Percentiles rank a stretch among this genome's conserved stretches.
Evolutionary conservation across 2,113 vertebrate species (phyloP).

Genomic region (Tor tambroides): DNA sequence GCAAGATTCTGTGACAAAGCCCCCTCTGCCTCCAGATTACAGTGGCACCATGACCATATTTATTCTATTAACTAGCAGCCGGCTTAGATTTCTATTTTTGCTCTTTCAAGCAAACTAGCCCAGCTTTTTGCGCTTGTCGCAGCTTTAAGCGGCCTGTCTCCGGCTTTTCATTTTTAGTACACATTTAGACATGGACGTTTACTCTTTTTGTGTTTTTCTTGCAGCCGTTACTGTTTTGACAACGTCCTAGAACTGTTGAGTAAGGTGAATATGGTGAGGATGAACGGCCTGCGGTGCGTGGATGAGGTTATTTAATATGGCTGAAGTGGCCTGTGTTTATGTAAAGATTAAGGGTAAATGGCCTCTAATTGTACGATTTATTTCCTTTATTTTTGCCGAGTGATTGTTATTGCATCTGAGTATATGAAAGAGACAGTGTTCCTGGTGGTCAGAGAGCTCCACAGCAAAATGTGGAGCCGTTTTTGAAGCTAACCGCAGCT

Average conservation of each 20-base stretch:
- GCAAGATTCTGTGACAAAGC: conserved; percentile 26
- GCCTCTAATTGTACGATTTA: conserved; percentile 73
- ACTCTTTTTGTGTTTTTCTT: conserved; percentile 27
- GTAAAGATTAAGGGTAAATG: conserved; percentile 73
- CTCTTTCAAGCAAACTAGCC: conserved; percentile 5
- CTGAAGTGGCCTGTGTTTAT: conserved; percentile 75
- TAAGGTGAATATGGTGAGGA: conserved; percentile 32
- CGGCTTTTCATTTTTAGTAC: not conserved
- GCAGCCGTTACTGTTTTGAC: conserved; percentile 26
- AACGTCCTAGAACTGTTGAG: conserved; percentile 13
- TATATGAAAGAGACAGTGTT: conserved; percentile 74
- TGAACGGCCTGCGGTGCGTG: conserved; percentile 53
- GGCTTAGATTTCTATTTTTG: conserved; percentile 29
- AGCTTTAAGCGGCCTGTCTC: not conserved
- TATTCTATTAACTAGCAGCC: conserved; percentile 49
- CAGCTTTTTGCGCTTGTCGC: not conserved
- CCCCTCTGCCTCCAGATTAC: conserved; percentile 8
- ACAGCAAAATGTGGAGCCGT: conserved; percentile 63
- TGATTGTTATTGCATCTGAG: conserved; percentile 71
- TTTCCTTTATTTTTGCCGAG: conserved; percentile 75
- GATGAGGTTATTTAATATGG: conserved; percentile 74
- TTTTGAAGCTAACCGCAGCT: conserved; percentile 68
- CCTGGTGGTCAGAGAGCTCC: conserved; percentile 44
- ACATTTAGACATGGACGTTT: conserved; percentile 1
- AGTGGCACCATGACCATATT: conserved; percentile 48